Percentiles rank a stretch among this genome's conserved stretches.
phyloP scores from a whole-genome alignment of 2,797 vertebrate genomes.

The Neosalanx taihuensis region DNA sequence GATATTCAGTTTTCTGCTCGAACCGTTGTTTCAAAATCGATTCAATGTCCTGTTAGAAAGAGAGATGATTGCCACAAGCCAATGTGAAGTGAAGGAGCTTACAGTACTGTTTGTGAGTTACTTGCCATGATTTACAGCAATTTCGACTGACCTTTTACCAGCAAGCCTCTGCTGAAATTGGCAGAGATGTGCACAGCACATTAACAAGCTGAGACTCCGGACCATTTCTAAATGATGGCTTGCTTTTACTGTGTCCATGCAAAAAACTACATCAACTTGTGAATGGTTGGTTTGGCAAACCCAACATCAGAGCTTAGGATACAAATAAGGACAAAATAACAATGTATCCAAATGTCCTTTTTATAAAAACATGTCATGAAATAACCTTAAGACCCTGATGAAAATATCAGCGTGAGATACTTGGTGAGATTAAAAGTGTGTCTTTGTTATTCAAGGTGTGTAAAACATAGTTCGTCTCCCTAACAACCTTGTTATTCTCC shows the following conservation, averaged over 20 bases:
- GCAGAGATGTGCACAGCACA: slow-evolving; percentile 47
- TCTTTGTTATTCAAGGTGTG: background rate
- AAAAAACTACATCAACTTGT: slow-evolving; percentile 29
- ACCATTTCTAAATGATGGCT: slow-evolving; percentile 49
- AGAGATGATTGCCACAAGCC: background rate
- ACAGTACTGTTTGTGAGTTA: slow-evolving; percentile 50
- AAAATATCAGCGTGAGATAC: too few relatives aligned
- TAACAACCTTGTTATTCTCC: slow-evolving; percentile 36
- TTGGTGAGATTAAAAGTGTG: too few relatives aligned
- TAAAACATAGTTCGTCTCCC: background rate
- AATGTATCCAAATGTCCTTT: background rate
- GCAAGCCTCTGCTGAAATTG: slow-evolving; percentile 44
- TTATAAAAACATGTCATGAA: too few relatives aligned
- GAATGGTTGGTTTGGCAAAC: background rate
- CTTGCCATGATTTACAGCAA: slow-evolving; percentile 46
- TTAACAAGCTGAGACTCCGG: slow-evolving; percentile 50
- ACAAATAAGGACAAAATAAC: background rate
- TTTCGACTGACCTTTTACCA: slow-evolving; percentile 61
- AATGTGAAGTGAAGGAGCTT: background rate
- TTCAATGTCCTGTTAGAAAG: background rate
- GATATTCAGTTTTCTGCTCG: background rate
- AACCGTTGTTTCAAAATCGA: background rate
- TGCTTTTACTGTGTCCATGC: slow-evolving; percentile 50
- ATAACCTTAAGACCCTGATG: too few relatives aligned
- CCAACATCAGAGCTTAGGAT: background rate